Evolutionary conservation across 35 echinoderm and acorn worm genomes (phyloP), one percentile per base, ranked within the genome.

Genomic region (Ophioderma brevispina): DNA sequence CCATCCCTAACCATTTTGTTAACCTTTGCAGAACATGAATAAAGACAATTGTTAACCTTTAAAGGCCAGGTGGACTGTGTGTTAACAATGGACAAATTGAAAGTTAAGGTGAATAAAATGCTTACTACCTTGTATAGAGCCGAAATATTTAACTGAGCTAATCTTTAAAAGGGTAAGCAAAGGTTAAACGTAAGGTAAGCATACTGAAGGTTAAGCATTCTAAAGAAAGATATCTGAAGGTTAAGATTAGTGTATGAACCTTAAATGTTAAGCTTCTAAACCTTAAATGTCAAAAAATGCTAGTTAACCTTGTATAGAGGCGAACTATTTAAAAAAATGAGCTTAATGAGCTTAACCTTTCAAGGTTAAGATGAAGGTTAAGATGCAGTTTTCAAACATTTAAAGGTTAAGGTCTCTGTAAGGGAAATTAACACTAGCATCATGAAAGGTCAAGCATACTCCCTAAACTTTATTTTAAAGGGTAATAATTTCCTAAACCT

Each of bases 361-460:
- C 41, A 46, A 46, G 41, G 41, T 46, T 46, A 46, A 46, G 41
- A 46, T 17, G 4, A 17, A 8, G 41, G n/a, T n/a, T n/a, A n/a
- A n/a, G n/a, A n/a, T n/a, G n/a, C n/a, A n/a, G n/a, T 46, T 76
- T 25, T 76, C 75, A 10, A 76, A 76, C 33, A 76, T 76, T 76
- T 76, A 76, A 76, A 76, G 75, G 75, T 76, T 8, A 76, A 76
- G 6, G n/a, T 76, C 75, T 76, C 75, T 76, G 75, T 10, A 76
- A 76, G 75, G 75, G 75, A 76, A 76, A 76, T 76, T 76, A 76
- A 28, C 75, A 76, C n/a, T 76, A 76, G 75, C 75, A 76, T 76
- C 75, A n/a, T 76, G 75, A 76, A 76, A 76, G 75, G 75, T 76
- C n/a, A 76, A 76, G 75, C 6, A 76, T 76, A 76, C n/a, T n/a